These are phyloP conservation scores for Micrasema longulum DNA, from an alignment of 1,140 invertebrate species.

Conservation along the genomic window DNA sequence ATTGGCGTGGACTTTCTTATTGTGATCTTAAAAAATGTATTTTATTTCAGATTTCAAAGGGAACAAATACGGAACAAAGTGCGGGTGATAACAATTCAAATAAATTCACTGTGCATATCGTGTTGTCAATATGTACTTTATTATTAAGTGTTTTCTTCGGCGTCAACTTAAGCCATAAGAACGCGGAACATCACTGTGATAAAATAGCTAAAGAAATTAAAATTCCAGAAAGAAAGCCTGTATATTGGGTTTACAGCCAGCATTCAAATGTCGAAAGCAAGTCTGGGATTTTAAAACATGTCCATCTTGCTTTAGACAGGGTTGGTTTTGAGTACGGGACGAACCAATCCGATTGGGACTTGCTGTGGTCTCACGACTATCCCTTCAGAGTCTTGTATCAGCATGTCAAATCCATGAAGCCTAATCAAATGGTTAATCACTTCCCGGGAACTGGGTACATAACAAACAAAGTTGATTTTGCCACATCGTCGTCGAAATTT, in stretches of 20 bases:
- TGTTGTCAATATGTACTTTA: constrained; percentile 38
- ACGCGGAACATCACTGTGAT: constrained; percentile 15
- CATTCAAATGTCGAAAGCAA: constrained; percentile 66
- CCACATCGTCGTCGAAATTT: constrained; percentile 79
- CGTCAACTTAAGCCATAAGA: constrained; percentile 24
- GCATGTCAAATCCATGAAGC: constrained; percentile 71
- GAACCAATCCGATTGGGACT: constrained; percentile 79
- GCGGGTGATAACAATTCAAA: background rate
- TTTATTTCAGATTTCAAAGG: constrained; percentile 24
- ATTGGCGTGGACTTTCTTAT: too few species aligned
- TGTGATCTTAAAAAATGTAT: background rate
- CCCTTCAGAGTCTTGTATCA: constrained; percentile 79
- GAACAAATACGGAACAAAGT: constrained; percentile 12
- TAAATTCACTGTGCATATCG: constrained; percentile 22
- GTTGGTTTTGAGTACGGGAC: constrained; percentile 77
- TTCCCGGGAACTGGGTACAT: constrained; percentile 95
- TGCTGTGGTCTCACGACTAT: constrained; percentile 95
- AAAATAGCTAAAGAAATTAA: constrained; percentile 18
- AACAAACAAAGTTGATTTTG: constrained; percentile 94
- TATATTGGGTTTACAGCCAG: constrained; percentile 69
- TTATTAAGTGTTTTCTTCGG: constrained; percentile 40
- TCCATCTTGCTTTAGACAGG: constrained; percentile 78
- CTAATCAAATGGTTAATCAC: constrained; percentile 90
- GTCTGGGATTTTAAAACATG: constrained; percentile 81
- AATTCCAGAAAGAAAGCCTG: constrained; percentile 55